phyloP scores from a whole-genome alignment of 2,888 invertebrate genomes.

The Teinopalpus imperialis region DNA sequence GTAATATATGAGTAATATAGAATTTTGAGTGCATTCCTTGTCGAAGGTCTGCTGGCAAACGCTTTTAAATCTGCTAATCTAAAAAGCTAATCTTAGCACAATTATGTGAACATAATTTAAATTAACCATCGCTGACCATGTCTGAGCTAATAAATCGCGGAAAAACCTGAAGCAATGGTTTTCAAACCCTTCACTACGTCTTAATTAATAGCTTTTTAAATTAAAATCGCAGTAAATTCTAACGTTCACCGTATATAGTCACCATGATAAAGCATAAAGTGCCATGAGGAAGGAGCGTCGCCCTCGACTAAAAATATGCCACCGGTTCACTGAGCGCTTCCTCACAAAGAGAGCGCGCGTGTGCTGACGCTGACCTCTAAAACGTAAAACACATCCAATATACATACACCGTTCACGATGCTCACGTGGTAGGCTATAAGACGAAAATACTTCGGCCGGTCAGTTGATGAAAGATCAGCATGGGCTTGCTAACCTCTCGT shows the following conservation, averaged over 20 bases:
- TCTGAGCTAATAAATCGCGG: too few relatives aligned
- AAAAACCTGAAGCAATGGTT: too few relatives aligned
- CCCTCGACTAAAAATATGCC: constrained; percentile 76
- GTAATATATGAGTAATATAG: too few relatives aligned
- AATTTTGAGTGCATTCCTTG: too few relatives aligned
- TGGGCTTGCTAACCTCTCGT: constrained; percentile 29
- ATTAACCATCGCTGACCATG: too few relatives aligned
- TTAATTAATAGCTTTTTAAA: too few relatives aligned
- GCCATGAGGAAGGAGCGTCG: constrained; percentile 56
- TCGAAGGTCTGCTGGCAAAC: too few relatives aligned
- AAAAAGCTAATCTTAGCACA: too few relatives aligned
- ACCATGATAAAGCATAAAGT: constrained; percentile 44
- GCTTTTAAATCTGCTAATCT: too few relatives aligned
- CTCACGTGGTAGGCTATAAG: constrained; percentile 34
- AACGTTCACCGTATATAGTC: constrained; percentile 35
- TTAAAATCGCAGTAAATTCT: too few relatives aligned
- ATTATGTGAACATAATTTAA: too few relatives aligned
- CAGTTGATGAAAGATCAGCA: constrained; percentile 12
- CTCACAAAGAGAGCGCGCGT: constrained; percentile 72
- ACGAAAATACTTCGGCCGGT: constrained; percentile 9
- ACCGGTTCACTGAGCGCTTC: constrained; percentile 66
- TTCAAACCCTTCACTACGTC: too few relatives aligned
- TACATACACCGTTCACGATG: constrained; percentile 39
- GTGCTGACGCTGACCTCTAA: constrained; percentile 69
- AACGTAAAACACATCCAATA: constrained; percentile 50